Base-by-base conservation (phyloP, 1,140 invertebrate species). In the Cydia amplana region DNA sequence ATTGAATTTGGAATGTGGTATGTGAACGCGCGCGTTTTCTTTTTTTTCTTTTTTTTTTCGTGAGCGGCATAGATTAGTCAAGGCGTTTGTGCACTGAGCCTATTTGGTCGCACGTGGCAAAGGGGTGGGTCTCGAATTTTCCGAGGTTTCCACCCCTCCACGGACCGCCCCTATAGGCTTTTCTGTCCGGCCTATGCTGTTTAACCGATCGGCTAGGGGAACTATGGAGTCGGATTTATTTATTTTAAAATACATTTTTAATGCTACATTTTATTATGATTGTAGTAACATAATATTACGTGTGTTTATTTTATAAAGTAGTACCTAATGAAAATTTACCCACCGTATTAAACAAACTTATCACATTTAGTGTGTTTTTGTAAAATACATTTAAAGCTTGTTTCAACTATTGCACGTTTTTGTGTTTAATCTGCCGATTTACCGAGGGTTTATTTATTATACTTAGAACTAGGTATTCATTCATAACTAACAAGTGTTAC, bases 81-180 rank as follows among this genome's bases (percentile, higher is more conserved):
- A 87, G 84, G 85, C 90, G 84, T 84, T 85, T 86, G 85, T 86
- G 86, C 83, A 83, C 85, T 85, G 87, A 85, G 87, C 85, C 87
- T 91, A 91, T 91, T 90, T 90, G 87, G 86, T 83, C 80, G 85
- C 91, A 91, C 89, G 89, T 91, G 89, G 81, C 81, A 67, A 76
- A 88, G 89, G 91, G 91, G 90, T 87, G 90, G 91, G 89, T 76
- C 85, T 87, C 85, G 90, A 92, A 91, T 91, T 91, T 92, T 91
- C 91, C 91, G 85, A 90, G 87, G 91, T 92, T 92, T 91, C 91
- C 91, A 92, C 91, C 91, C 51, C 91, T 86, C 88, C 80, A 80
- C 91, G 91, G 89, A 91, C 89, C 91, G 91, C 91, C 91, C 91
- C 91, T 92, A 88, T 92, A 92, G 91, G 91, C 91, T 92, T 92